Conservation (phyloP, 2,113 vertebrate genomes). For the Capreolus pygargus region DNA sequence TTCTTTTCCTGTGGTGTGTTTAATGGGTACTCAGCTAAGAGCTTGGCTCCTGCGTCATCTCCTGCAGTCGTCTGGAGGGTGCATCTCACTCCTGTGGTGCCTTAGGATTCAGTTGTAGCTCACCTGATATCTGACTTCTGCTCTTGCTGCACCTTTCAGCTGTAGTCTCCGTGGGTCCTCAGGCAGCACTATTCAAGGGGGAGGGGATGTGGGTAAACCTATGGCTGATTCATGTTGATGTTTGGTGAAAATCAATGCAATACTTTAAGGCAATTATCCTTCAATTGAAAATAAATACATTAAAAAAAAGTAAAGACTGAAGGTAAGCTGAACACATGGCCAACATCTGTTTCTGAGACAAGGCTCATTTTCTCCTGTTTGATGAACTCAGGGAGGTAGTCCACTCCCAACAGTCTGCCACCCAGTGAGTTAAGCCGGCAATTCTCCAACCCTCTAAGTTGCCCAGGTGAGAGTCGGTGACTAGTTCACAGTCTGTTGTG, state of each 20-base stretch:
- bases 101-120: not conserved
- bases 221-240: not conserved
- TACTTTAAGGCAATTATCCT: not conserved
- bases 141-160: not conserved
- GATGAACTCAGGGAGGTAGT: not conserved
- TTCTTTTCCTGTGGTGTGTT: not conserved
- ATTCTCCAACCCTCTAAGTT: not conserved
- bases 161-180: not conserved
- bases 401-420: not conserved
- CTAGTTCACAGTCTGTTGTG: not conserved
- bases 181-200: not conserved
- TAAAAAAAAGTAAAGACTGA: not conserved
- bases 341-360: not conserved
- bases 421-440: rapidly evolving
- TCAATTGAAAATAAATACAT: not conserved
- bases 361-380: not conserved
- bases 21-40: not conserved
- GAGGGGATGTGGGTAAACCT: not conserved
- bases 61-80: not conserved
- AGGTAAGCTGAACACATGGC: not conserved
- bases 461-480: not conserved
- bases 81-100: not conserved
- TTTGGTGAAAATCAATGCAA: rapidly evolving
- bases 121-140: not conserved
- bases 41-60: not conserved